These are phyloP conservation scores for Neelides folsomi DNA, from an alignment of 2,888 invertebrate genomes.

Conservation along the genomic window DNA sequence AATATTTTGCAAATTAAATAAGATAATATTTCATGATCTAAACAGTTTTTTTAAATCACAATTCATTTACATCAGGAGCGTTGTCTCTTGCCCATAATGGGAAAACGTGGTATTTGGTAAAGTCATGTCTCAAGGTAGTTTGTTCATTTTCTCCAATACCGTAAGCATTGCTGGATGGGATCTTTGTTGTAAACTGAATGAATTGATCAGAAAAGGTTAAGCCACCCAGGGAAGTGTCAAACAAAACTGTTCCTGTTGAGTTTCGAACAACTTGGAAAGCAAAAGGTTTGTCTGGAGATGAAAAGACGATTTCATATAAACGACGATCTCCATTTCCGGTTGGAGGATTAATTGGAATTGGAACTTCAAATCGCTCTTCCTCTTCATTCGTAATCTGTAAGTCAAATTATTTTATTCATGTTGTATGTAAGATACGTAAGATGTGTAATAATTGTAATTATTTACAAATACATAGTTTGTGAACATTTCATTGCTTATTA, in stretches of 20 bases:
- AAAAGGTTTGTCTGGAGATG: constrained; percentile 14
- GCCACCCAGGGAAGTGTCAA: constrained; percentile 36
- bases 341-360: constrained; percentile 21
- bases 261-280: constrained; percentile 23
- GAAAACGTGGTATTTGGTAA: constrained; percentile 36
- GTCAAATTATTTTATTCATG: not conserved
- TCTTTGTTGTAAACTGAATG: constrained; percentile 38
- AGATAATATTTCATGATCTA: too few relatives aligned
- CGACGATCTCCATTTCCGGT: constrained; percentile 1
- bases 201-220: constrained; percentile 40
- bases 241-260: constrained; percentile 17
- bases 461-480: too few relatives aligned
- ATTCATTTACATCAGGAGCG: constrained; percentile 20
- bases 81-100: constrained; percentile 38
- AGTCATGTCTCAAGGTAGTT: constrained; percentile 36
- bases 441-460: too few relatives aligned
- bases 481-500: too few relatives aligned
- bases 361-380: constrained; percentile 23
- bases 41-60: too few relatives aligned
- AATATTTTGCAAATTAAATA: not conserved
- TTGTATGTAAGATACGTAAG: too few relatives aligned
- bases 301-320: constrained; percentile 14
- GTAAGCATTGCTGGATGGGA: constrained; percentile 38
- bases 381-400: constrained; percentile 20
- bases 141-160: constrained; percentile 41